phyloP scores from a whole-genome alignment of 2,888 invertebrate genomes.

The Sycophila texana region DNA sequence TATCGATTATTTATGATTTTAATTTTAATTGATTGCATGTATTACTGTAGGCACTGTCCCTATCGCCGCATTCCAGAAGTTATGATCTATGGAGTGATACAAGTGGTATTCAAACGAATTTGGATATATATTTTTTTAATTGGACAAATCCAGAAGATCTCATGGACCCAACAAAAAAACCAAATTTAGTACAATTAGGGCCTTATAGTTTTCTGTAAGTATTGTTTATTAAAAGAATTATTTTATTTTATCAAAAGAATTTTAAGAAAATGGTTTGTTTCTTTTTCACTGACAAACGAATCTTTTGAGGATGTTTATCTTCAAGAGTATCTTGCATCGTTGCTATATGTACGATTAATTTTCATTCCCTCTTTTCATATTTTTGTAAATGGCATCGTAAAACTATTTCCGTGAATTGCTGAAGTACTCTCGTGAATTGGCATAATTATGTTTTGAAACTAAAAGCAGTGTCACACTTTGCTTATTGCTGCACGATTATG shows the following conservation, averaged over 20 bases:
- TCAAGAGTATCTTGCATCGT: no score
- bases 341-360: no score
- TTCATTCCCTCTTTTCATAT: no score
- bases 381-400: no score
- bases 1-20: no score
- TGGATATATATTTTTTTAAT: constrained; percentile 86
- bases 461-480: constrained; percentile 18
- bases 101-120: constrained; percentile 78
- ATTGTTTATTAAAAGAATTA: background rate
- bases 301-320: no score
- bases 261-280: no score
- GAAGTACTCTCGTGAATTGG: no score
- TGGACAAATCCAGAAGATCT: constrained; percentile 86
- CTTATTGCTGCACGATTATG: constrained; percentile 33
- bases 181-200: constrained; percentile 76
- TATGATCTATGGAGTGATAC: constrained; percentile 85
- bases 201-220: constrained; percentile 75
- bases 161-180: constrained; percentile 78
- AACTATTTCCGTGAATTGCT: no score
- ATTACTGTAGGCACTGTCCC: constrained; percentile 79
- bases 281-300: no score
- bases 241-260: no score
- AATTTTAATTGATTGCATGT: background rate
- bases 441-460: background rate
- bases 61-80: constrained; percentile 80